Evolutionary conservation across 2,888 invertebrate genomes (phyloP).

Genomic region (Pollenia griseotomentosa): DNA sequence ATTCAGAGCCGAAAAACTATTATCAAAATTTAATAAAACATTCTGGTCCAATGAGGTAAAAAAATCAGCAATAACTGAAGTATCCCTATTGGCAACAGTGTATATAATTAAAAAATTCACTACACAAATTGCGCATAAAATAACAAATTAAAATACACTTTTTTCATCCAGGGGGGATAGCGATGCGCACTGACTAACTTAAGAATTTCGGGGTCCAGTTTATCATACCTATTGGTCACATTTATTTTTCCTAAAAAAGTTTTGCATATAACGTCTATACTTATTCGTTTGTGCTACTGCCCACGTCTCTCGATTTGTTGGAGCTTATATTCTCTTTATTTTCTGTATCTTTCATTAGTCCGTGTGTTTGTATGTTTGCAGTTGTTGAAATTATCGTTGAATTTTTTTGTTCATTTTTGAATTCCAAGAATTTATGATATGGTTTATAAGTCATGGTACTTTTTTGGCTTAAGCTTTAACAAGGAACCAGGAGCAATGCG

Average conservation of each 20-base stretch:
- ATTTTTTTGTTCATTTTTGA: slow-evolving; percentile 46
- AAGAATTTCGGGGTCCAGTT: no score
- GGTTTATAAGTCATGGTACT: slow-evolving; percentile 52
- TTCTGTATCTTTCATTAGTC: background rate
- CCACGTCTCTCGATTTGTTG: slow-evolving; percentile 3
- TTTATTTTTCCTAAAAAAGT: background rate
- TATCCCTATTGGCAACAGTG: no score
- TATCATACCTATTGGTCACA: background rate
- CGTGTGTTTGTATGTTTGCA: background rate
- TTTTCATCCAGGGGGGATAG: no score
- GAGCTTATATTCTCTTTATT: slow-evolving; percentile 15
- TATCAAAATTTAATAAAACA: no score
- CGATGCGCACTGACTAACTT: no score
- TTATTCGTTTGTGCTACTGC: slow-evolving; percentile 13
- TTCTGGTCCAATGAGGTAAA: no score
- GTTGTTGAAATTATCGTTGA: slow-evolving; percentile 5
- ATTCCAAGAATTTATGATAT: slow-evolving; percentile 54
- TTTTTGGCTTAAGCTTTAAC: slow-evolving; percentile 36
- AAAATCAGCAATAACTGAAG: no score
- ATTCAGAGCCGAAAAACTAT: no score
- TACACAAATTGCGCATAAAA: no score
- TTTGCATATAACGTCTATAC: background rate
- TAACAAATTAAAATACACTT: no score
- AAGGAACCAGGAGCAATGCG: background rate
- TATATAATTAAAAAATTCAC: no score